A percentile compares a stretch with the other conserved stretches of the same genome.
Evolutionary conservation across 2,113 vertebrate species (phyloP).

Genomic region (Albula glossodonta): DNA sequence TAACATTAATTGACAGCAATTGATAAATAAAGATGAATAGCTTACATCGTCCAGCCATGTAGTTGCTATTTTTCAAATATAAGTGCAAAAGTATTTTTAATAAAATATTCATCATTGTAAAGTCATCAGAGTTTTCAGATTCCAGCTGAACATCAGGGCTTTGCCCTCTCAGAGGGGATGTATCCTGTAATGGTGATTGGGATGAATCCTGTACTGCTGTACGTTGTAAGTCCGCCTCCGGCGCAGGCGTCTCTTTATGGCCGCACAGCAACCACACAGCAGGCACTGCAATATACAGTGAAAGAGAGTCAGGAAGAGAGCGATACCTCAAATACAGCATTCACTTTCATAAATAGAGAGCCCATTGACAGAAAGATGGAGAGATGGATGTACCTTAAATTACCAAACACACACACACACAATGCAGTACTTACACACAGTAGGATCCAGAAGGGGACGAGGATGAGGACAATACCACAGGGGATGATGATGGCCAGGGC

Average conservation of each 20-base stretch:
- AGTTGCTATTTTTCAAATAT: background rate
- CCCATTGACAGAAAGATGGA: too few species aligned
- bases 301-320: background rate
- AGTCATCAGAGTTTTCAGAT: background rate
- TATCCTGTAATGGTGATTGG: too few species aligned
- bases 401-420: background rate
- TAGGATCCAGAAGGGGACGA: slow-evolving; percentile 15
- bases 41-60: background rate
- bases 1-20: background rate
- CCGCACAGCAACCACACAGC: slow-evolving; percentile 31
- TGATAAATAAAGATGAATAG: background rate
- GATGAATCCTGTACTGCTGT: background rate
- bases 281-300: slow-evolving; percentile 4
- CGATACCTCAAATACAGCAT: too few species aligned
- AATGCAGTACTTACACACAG: slow-evolving; percentile 16
- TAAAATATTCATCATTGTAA: background rate
- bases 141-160: background rate
- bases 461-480: slow-evolving; percentile 16
- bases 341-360: too few species aligned
- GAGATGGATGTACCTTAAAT: too few species aligned
- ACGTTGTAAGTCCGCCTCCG: slow-evolving; percentile 9
- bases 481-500: slow-evolving; percentile 28
- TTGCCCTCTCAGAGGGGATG: background rate
- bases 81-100: background rate
- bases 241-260: slow-evolving; percentile 7